Evolutionary conservation across 2,113 vertebrate species (phyloP).

Genomic region (Limanda limanda): DNA sequence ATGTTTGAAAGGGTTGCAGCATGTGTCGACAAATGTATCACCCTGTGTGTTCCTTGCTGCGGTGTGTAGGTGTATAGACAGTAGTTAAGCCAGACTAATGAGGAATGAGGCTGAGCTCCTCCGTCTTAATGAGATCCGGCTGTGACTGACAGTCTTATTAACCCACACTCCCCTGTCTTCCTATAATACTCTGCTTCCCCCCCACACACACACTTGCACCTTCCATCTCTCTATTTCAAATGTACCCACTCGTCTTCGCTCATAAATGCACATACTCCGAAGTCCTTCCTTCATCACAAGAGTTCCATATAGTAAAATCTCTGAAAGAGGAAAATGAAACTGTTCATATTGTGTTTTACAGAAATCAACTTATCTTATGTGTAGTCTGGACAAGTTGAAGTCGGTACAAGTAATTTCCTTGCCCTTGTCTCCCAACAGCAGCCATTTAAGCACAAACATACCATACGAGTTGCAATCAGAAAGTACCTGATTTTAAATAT

Average conservation of each 20-base stretch:
- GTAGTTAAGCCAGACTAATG: conserved; percentile 62
- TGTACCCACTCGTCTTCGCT: background rate
- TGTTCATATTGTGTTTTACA: background rate
- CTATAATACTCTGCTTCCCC: conserved; percentile 7
- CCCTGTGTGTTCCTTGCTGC: background rate
- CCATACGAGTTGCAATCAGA: background rate
- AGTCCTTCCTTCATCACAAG: too few species aligned
- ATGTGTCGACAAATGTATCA: background rate
- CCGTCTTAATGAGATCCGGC: conserved; percentile 68
- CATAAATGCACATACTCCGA: background rate
- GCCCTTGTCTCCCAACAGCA: background rate
- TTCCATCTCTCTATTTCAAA: conserved; percentile 25
- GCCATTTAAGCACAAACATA: background rate
- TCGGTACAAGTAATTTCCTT: background rate
- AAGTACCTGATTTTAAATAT: background rate
- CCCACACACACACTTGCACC: conserved; percentile 24
- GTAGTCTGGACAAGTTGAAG: background rate
- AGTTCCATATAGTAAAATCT: background rate
- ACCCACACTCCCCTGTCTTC: conserved; percentile 32
- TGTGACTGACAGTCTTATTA: conserved; percentile 71
- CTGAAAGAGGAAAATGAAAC: background rate
- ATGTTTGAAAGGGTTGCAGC: background rate
- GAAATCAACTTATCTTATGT: too few species aligned
- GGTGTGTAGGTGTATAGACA: conserved; percentile 42
- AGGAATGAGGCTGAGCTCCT: conserved; percentile 52